Evolutionary conservation across 2,797 vertebrate genomes (phyloP).

Genomic region (Hypotaenidia okinawae): DNA sequence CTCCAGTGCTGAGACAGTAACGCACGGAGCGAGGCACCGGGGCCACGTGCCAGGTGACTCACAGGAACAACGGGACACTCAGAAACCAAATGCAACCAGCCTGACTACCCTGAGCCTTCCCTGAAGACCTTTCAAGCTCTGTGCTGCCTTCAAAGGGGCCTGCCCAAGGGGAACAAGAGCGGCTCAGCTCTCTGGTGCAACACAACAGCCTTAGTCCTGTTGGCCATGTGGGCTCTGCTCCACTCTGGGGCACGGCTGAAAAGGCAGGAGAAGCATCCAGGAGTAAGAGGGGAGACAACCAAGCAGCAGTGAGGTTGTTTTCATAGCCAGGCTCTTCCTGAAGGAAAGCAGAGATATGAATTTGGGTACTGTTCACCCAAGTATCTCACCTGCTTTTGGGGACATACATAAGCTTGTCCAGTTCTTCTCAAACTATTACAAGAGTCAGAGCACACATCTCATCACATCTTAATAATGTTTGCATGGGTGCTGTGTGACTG

Average conservation of each 20-base stretch:
- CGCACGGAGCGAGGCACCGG: background rate
- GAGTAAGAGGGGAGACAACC: background rate
- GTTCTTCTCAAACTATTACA: background rate
- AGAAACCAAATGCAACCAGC: background rate
- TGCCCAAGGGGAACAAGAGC: background rate
- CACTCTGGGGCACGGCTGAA: background rate
- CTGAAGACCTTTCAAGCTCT: background rate
- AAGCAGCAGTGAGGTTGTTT: background rate
- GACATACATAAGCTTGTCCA: background rate
- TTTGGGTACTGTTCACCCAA: background rate
- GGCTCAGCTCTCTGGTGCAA: background rate
- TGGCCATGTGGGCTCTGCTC: background rate
- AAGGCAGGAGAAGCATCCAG: background rate
- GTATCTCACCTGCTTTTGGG: background rate
- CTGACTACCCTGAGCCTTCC: background rate
- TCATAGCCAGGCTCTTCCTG: background rate
- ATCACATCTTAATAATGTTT: background rate
- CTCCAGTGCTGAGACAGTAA: background rate
- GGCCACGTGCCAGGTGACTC: conserved; percentile 8
- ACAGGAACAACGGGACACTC: background rate
- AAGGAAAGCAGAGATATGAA: background rate
- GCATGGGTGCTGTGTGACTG: background rate
- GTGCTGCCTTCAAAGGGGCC: background rate
- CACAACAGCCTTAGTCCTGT: background rate
- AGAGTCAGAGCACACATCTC: background rate